A percentile compares a stretch with the other conserved stretches of the same genome.
Conservation (phyloP, 2,888 invertebrate genomes). For the Eupithecia dodoneata region DNA sequence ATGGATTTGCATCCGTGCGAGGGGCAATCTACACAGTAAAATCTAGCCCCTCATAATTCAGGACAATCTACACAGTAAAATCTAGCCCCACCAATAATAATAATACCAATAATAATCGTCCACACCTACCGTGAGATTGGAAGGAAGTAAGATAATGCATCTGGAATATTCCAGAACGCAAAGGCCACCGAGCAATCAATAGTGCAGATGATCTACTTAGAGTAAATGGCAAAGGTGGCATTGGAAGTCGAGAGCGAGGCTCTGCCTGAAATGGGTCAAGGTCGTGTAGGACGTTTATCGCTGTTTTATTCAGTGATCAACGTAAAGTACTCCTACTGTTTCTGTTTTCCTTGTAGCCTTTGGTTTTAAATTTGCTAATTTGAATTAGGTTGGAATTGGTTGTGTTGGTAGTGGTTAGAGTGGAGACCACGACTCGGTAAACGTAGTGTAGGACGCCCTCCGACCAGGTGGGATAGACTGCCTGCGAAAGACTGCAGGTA, state of each 20-base stretch:
- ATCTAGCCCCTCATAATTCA: too few species aligned
- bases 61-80: too few species aligned
- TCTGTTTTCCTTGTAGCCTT: conserved; percentile 4
- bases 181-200: conserved; percentile 1
- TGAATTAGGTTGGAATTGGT: not conserved
- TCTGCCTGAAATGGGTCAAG: conserved; percentile 27
- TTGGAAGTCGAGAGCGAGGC: conserved; percentile 21
- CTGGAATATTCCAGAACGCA: not conserved
- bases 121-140: not conserved
- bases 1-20: too few species aligned
- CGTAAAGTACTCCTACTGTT: not conserved
- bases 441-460: too few species aligned
- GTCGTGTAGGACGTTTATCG: conserved; percentile 21
- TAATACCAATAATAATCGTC: too few species aligned
- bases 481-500: too few species aligned
- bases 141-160: not conserved
- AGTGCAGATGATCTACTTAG: conserved; percentile 11
- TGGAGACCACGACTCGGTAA: too few species aligned
- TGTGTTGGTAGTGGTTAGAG: too few species aligned
- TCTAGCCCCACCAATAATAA: too few species aligned
- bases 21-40: too few species aligned
- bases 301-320: conserved; percentile 15
- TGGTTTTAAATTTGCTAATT: not conserved
- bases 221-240: conserved; percentile 27
- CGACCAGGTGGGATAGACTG: too few species aligned